These are phyloP conservation scores for Thaumatotibia leucotreta DNA, from an alignment of 1,140 invertebrate genomes.

Conservation along the genomic window DNA sequence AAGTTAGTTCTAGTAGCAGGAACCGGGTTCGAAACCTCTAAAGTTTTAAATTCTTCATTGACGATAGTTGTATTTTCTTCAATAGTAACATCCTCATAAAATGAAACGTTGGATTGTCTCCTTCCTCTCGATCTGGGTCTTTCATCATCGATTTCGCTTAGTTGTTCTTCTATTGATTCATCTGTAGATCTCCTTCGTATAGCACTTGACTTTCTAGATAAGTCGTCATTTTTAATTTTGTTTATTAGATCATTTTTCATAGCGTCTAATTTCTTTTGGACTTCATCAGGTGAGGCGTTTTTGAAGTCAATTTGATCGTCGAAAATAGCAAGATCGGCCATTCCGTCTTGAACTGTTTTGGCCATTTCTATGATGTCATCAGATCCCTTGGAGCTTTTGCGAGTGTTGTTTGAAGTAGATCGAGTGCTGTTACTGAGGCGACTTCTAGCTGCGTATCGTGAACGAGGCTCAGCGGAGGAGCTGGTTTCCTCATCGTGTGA, in stretches of 20 bases:
- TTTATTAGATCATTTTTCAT: conserved; percentile 58
- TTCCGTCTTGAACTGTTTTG: conserved; percentile 67
- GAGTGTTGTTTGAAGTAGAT: conserved; percentile 44
- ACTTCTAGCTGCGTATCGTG: conserved; percentile 41
- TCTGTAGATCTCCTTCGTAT: conserved; percentile 51
- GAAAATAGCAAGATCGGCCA: conserved; percentile 59
- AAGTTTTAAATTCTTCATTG: conserved; percentile 24
- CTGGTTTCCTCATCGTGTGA: conserved; percentile 58
- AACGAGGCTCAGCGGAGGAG: conserved; percentile 51
- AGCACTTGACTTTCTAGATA: conserved; percentile 48
- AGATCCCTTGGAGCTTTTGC: conserved; percentile 47
- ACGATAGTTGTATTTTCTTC: conserved; percentile 32
- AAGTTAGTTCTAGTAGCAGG: conserved; percentile 22
- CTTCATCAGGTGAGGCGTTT: conserved; percentile 47
- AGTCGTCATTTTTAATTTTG: conserved; percentile 61
- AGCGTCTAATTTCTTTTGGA: conserved; percentile 57
- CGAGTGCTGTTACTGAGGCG: conserved; percentile 43
- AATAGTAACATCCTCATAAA: conserved; percentile 38
- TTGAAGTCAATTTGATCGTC: conserved; percentile 44
- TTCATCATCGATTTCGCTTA: conserved; percentile 40
- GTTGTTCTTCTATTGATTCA: conserved; percentile 60
- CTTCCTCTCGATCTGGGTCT: conserved; percentile 58
- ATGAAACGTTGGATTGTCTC: conserved; percentile 54
- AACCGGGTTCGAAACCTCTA: conserved; percentile 18
- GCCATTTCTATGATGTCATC: conserved; percentile 57